Percentiles rank a stretch among this genome's conserved stretches.
phyloP scores from a whole-genome alignment of 2,113 vertebrate genomes.

The Menidia beryllina region DNA sequence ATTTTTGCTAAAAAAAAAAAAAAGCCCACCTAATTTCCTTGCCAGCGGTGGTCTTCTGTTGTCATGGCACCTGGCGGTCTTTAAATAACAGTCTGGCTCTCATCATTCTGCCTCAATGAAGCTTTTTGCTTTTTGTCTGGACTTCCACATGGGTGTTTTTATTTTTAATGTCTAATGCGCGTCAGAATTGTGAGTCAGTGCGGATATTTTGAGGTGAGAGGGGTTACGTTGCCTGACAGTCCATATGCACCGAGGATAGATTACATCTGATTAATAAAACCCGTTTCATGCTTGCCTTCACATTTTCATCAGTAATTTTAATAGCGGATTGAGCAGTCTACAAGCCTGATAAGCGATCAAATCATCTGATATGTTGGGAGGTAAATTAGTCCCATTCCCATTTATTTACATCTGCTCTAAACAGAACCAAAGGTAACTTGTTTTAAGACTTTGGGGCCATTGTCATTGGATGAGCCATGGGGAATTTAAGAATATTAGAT shows the following conservation, averaged over 20 bases:
- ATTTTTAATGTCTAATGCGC: background rate
- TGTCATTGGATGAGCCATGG: no score
- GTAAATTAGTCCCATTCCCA: background rate
- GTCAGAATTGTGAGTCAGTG: conserved; percentile 39
- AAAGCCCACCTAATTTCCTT: conserved; percentile 40
- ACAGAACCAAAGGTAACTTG: no score
- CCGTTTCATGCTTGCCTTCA: background rate
- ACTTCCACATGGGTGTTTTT: conserved; percentile 44
- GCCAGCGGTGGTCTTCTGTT: conserved; percentile 67
- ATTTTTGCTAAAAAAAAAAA: conserved; percentile 26
- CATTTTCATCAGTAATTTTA: background rate
- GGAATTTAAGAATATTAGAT: no score
- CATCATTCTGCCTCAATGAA: conserved; percentile 67
- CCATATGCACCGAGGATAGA: background rate
- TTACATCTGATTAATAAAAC: background rate
- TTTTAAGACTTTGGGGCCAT: no score
- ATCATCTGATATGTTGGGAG: background rate
- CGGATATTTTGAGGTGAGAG: conserved; percentile 34
- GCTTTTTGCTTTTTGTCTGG: conserved; percentile 52
- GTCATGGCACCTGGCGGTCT: conserved; percentile 74
- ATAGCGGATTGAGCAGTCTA: background rate
- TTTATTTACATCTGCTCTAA: background rate
- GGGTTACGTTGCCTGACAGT: conserved; percentile 8
- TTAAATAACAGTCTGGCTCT: conserved; percentile 71
- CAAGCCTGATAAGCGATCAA: background rate